Evolutionary conservation across 2,113 vertebrate genomes (phyloP).

Genomic region (Eulemur macaco): DNA sequence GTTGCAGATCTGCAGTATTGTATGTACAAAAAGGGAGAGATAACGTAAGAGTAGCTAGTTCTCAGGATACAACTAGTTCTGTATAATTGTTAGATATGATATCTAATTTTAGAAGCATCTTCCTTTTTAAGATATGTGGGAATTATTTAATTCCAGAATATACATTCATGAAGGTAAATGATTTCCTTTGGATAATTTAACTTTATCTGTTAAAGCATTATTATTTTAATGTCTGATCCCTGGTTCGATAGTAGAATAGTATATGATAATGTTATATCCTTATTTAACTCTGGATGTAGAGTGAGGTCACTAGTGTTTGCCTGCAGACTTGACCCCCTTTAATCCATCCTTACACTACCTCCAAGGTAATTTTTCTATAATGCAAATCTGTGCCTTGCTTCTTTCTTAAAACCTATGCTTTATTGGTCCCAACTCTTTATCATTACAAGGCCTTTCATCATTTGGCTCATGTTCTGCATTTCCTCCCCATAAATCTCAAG

Average conservation of each 20-base stretch:
- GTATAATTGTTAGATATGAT: not conserved
- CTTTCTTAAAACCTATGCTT: conserved; percentile 32
- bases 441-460: conserved; percentile 21
- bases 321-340: not conserved
- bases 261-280: not conserved
- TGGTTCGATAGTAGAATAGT: not conserved
- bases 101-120: conserved; percentile 29
- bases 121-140: conserved; percentile 24
- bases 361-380: conserved; percentile 44
- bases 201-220: conserved; percentile 46
- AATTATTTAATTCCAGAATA: conserved; percentile 38
- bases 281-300: not conserved
- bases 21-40: not conserved
- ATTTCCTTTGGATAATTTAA: conserved; percentile 48
- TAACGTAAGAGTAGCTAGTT: not conserved
- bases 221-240: conserved; percentile 16
- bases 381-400: not conserved
- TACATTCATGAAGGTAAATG: conserved; percentile 26
- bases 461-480: not conserved
- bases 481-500: not conserved
- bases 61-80: not conserved
- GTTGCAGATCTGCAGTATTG: not conserved
- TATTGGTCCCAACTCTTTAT: not conserved
- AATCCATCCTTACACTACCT: not conserved
- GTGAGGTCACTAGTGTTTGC: not conserved